Evolutionary conservation across 2,797 vertebrate genomes (phyloP).

Genomic region (Ctenosaura bakeri): DNA sequence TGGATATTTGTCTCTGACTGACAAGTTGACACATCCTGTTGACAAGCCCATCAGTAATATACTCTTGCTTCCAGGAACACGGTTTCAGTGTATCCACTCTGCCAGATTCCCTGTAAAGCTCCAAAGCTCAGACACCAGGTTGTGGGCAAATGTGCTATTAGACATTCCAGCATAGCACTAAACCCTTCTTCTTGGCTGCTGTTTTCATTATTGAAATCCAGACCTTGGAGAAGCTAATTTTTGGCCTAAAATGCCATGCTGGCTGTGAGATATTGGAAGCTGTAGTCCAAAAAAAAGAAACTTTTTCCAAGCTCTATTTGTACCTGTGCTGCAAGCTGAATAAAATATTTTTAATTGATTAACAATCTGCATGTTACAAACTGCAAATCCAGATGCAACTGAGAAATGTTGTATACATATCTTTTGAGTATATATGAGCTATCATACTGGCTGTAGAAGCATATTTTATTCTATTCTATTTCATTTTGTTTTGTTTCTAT

Average conservation of each 20-base stretch:
- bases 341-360: neutral
- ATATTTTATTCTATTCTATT: too few relatives aligned
- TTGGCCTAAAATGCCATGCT: too few relatives aligned
- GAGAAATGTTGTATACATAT: neutral
- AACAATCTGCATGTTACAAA: neutral
- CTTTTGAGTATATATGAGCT: too few relatives aligned
- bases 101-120: conserved; percentile 21
- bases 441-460: too few relatives aligned
- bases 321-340: too few relatives aligned
- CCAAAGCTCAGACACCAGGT: conserved; percentile 6
- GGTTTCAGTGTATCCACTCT: neutral
- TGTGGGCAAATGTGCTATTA: conserved; percentile 3
- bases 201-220: neutral
- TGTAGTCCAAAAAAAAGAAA: too few relatives aligned
- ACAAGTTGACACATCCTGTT: conserved; percentile 49
- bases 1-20: neutral
- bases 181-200: neutral
- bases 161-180: neutral
- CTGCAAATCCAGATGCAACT: neutral
- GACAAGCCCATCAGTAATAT: conserved; percentile 42
- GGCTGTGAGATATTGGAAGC: too few relatives aligned
- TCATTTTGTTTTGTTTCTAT: too few relatives aligned
- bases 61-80: neutral
- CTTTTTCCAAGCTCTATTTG: too few relatives aligned
- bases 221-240: too few relatives aligned